Conservation (phyloP, 2,113 vertebrate genomes). For the Burhinus oedicnemus region DNA sequence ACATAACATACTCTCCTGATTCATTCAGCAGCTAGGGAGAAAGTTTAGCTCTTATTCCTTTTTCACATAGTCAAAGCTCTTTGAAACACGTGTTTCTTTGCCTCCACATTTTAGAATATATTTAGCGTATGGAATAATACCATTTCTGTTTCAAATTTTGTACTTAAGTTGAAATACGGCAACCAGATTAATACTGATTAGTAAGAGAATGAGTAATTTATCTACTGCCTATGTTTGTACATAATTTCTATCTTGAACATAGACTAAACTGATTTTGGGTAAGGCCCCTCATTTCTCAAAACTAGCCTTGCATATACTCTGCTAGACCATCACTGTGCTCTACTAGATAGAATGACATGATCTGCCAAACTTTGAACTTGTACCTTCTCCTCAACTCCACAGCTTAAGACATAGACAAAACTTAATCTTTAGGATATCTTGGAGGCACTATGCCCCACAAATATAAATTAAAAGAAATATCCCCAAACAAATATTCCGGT, state of each 20-base stretch:
- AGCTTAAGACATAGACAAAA: neutral
- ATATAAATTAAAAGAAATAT: neutral
- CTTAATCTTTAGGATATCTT: neutral
- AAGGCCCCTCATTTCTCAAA: neutral
- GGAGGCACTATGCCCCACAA: accelerated
- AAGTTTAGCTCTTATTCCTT: neutral
- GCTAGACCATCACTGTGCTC: neutral
- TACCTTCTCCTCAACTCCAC: neutral
- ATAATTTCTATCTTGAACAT: neutral
- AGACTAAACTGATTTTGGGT: neutral
- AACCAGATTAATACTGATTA: neutral
- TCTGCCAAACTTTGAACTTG: neutral
- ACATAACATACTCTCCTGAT: neutral
- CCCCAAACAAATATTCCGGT: neutral
- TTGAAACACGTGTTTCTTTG: neutral
- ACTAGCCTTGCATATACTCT: neutral
- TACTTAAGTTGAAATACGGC: neutral
- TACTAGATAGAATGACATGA: neutral
- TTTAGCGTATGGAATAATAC: neutral
- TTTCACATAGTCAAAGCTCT: neutral
- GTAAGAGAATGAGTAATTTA: neutral
- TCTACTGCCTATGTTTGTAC: neutral
- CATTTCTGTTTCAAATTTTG: neutral
- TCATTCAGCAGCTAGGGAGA: neutral
- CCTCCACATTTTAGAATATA: neutral